Base-by-base conservation (phyloP, 2,888 invertebrate species). In the Leptothorax acervorum region DNA sequence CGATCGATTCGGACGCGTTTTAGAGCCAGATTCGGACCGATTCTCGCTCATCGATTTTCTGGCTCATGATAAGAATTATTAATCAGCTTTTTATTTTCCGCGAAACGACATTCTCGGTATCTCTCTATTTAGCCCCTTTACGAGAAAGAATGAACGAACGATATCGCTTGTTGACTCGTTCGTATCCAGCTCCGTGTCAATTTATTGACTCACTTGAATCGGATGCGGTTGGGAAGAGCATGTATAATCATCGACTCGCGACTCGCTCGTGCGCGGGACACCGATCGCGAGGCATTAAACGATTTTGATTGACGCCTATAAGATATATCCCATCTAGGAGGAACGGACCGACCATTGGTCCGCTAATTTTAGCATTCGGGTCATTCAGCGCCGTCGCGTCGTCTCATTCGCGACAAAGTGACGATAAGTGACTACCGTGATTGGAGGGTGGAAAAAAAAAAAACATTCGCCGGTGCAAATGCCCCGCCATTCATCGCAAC, bases 361-460 rank as follows among this genome's bases (percentile, higher is more conserved):
- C 48, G 57, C 48, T 71, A 45, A 71, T 79, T 57, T 71, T 48
- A 70, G 57, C 35, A 70, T 79, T 45, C 70, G 23, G 70, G 45
- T 79, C 70, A 71, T 12, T 55, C 68, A 9, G 42, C 31, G 68
- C 9, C 28, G 53, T 48, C 42, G 53, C 28, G 53, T 48, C 42
- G 53, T 55, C 68, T 68, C 55, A 68, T 39, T 45, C 15, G n/a
- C 28, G 35, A 68, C 68, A 55, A 76, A 51, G 15, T n/a, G 39
- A 42, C 51, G 65, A 53, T 28, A 51, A 78, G 68, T 31, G 68
- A 68, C 18, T 63, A 6, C 23, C 15, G 48, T 23, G 28, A 68
- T 45, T 31, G 68, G 28, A 31, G 45, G 1, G 12, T 2, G 11
- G 5, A 42, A 45, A 0, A 6, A 48, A 48, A 63, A n/a, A 39